These are phyloP conservation scores for Thereva unica DNA, from an alignment of 2,888 invertebrate genomes.

Conservation along the genomic window DNA sequence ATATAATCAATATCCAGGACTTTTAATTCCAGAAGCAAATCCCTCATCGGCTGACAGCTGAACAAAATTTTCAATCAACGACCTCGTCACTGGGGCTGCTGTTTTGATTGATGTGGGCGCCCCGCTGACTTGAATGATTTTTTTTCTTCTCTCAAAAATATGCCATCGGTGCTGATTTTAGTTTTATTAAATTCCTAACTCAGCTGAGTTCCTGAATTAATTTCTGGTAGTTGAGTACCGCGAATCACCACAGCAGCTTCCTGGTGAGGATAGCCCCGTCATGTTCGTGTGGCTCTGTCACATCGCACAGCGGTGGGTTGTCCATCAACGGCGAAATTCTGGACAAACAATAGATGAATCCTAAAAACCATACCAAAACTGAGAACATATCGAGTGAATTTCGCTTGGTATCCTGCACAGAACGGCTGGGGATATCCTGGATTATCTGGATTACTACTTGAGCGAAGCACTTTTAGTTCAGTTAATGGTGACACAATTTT, in stretches of 20 bases:
- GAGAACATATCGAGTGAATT: too few relatives aligned
- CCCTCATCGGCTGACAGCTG: slow-evolving; percentile 24
- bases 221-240: slow-evolving; percentile 18
- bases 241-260: slow-evolving; percentile 25
- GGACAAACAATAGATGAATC: slow-evolving; percentile 12
- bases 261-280: slow-evolving; percentile 19
- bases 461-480: not conserved
- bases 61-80: slow-evolving; percentile 22
- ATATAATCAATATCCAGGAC: slow-evolving; percentile 14
- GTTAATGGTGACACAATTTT: not conserved
- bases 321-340: slow-evolving; percentile 28
- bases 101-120: slow-evolving; percentile 30
- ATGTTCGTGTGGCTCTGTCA: slow-evolving; percentile 32
- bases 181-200: slow-evolving; percentile 29
- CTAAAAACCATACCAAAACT: too few relatives aligned
- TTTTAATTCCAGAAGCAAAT: slow-evolving; percentile 30
- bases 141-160: slow-evolving; percentile 9
- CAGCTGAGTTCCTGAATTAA: slow-evolving; percentile 26
- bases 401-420: too few relatives aligned
- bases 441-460: too few relatives aligned
- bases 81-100: slow-evolving; percentile 15
- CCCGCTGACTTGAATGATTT: slow-evolving; percentile 22
- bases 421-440: too few relatives aligned
- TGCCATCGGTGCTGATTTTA: slow-evolving; percentile 21
- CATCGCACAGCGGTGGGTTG: slow-evolving; percentile 33